Conservation (phyloP, 2,113 vertebrate species). For the Ammodytes dubius region DNA sequence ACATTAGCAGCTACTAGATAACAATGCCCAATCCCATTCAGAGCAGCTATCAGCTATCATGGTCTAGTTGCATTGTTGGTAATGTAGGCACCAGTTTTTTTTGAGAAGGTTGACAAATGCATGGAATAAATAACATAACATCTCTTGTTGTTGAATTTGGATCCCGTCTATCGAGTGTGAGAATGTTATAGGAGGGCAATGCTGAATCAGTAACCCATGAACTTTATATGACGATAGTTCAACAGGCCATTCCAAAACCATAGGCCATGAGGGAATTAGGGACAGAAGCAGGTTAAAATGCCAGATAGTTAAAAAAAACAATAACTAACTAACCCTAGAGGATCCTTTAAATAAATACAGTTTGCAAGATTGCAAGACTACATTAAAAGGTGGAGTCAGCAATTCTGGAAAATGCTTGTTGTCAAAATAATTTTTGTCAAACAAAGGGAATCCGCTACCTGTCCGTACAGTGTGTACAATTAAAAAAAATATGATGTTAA, state of each 20-base stretch:
- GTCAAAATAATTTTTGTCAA: no score
- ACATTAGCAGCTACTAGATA: neutral
- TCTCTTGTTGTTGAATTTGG: neutral
- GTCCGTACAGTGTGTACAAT: no score
- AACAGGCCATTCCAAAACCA: neutral
- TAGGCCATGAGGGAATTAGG: neutral
- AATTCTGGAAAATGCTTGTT: no score
- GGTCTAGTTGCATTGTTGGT: neutral
- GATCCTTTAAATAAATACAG: neutral
- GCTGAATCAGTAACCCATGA: no score
- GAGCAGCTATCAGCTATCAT: no score
- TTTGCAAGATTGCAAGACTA: no score
- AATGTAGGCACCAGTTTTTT: no score
- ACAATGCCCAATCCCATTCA: no score
- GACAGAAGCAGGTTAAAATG: slow-evolving; percentile 2
- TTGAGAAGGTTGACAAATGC: no score
- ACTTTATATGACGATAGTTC: neutral
- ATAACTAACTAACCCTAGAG: slow-evolving; percentile 10
- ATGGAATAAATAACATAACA: neutral
- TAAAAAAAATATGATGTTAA: no score
- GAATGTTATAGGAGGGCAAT: neutral
- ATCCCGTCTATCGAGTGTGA: neutral
- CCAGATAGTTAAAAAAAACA: slow-evolving; percentile 31
- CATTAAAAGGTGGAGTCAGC: no score
- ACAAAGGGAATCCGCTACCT: no score